phyloP scores from a whole-genome alignment of 2,797 vertebrate species.

The Liparis tanakae region DNA sequence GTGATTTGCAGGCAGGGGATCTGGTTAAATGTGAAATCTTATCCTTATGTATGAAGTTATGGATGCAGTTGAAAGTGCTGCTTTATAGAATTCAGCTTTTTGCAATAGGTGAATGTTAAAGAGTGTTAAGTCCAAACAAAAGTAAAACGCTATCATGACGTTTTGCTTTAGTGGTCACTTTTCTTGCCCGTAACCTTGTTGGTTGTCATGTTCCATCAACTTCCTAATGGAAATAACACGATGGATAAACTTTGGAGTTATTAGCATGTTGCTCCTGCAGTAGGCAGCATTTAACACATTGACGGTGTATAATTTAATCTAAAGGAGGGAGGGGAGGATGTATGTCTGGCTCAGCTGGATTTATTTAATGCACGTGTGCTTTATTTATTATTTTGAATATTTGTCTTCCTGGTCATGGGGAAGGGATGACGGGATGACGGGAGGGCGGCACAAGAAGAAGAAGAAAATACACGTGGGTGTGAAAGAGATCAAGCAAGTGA shows the following conservation, averaged over 20 bases:
- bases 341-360: conserved; percentile 46
- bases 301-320: conserved; percentile 18
- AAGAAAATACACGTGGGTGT: conserved; percentile 17
- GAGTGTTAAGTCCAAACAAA: neutral
- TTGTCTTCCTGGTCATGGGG: conserved; percentile 18
- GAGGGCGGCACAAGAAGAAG: neutral
- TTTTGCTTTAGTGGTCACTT: conserved; percentile 14
- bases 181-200: conserved; percentile 16
- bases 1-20: neutral
- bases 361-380: conserved; percentile 49
- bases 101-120: conserved; percentile 6
- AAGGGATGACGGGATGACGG: conserved; percentile 24
- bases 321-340: neutral
- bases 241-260: conserved; percentile 35
- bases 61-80: neutral
- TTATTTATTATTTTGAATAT: conserved; percentile 25
- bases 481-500: conserved; percentile 51
- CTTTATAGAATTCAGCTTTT: conserved; percentile 1
- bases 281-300: conserved; percentile 41
- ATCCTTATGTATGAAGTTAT: too few species aligned
- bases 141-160: neutral
- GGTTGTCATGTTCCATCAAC: conserved; percentile 51
- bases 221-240: conserved; percentile 42
- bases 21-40: too few species aligned
- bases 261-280: conserved; percentile 17